phyloP scores from a whole-genome alignment of 1,140 invertebrate genomes.

The Drosophila eugracilis region DNA sequence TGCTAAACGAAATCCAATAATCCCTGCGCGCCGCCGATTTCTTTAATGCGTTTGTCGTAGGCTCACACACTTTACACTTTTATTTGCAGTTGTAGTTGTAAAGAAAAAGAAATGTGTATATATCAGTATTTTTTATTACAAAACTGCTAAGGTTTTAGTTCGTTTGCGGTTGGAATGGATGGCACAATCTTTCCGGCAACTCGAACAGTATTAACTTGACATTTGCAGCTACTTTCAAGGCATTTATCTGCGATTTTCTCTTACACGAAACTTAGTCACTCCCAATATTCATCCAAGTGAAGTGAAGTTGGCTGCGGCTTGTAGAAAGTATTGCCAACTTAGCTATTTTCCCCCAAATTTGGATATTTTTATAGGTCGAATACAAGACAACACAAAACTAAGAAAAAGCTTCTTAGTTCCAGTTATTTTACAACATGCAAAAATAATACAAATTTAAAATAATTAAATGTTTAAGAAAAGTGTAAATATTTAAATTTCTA shows the following conservation, averaged over 20 bases:
- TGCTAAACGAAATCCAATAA: slow-evolving; percentile 73
- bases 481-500: no score
- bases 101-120: slow-evolving; percentile 76
- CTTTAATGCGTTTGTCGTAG: slow-evolving; percentile 70
- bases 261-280: slow-evolving; percentile 79
- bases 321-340: no score
- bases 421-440: no score
- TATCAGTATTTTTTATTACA: slow-evolving; percentile 66
- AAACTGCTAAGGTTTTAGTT: slow-evolving; percentile 10
- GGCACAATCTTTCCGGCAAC: slow-evolving; percentile 15
- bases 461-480: no score
- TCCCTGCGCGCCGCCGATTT: slow-evolving; percentile 73
- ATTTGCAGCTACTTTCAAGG: slow-evolving; percentile 39
- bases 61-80: slow-evolving; percentile 79
- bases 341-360: no score
- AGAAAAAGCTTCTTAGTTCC: no score
- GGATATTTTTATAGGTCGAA: no score
- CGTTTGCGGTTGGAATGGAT: not conserved
- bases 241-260: slow-evolving; percentile 78
- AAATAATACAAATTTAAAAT: no score
- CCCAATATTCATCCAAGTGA: no score
- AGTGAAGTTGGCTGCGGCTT: no score
- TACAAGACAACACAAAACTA: no score
- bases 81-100: slow-evolving; percentile 75
- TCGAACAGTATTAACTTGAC: slow-evolving; percentile 32